Evolutionary conservation across 1,140 invertebrate genomes (phyloP), one percentile per base, ranked within the genome.

Genomic region (Cydia splendana): DNA sequence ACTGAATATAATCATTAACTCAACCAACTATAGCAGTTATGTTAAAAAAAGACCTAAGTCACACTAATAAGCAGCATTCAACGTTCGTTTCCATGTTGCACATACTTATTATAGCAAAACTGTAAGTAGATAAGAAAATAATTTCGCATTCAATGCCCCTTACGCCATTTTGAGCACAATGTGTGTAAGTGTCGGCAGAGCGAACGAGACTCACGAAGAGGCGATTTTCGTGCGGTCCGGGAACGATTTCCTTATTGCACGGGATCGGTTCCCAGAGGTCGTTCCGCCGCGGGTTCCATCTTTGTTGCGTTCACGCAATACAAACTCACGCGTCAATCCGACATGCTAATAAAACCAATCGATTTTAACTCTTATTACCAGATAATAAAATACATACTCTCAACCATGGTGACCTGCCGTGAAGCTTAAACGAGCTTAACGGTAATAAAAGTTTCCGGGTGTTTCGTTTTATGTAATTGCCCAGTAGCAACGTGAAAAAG

Each of bases 181-280:
- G 30, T 71, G 34, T 71, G 67, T 18, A 71, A 38, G 67, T 71
- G 67, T 71, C n/a, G 67, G 78, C 74, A 69, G 74, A 53, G 74
- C 38, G 30, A 74, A 62, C 65, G 45, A 38, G 74, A 78, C 83
- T 86, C 86, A 88, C 87, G 85, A 79, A 78, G 82, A 30, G 82
- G 81, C 83, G 86, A 87, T 88, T 88, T 89, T 89, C 86, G 88
- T 88, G 85, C 87, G 79, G 81, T 76, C 77, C 82, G 77, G 82
- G 79, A 71, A 87, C 88, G 80, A 85, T 89, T 89, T 87, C 87
- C 88, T 87, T 88, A 87, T 89, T 88, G 81, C 84, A 79, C 74
- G 75, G 83, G 84, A 85, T 84, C 79, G 74, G 77, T 90, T 88
- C 88, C 81, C 84, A 87, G 87, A 86, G 86, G 80, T 79, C 80